Evolutionary conservation across 1,140 invertebrate species (phyloP).

Genomic region (Carcinoscorpius rotundicauda): DNA sequence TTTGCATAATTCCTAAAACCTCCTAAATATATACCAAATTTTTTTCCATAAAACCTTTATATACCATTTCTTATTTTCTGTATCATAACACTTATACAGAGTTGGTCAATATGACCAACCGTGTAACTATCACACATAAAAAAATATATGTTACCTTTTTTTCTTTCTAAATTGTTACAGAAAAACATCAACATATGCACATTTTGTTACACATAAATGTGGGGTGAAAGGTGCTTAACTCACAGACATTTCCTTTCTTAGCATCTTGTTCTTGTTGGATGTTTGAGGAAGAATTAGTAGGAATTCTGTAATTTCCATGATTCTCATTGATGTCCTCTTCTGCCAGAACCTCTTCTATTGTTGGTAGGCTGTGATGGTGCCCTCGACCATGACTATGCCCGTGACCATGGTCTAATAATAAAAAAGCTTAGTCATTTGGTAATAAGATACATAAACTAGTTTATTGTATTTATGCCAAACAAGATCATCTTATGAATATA

Average conservation of each 20-base stretch:
- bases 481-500: too few species aligned
- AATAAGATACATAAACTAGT: too few species aligned
- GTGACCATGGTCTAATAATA: slow-evolving; percentile 19
- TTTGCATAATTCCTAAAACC: too few species aligned
- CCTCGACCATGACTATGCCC: slow-evolving; percentile 24
- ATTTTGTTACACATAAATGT: neutral
- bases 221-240: neutral
- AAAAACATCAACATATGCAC: neutral
- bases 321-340: slow-evolving; percentile 22
- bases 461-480: too few species aligned
- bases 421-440: neutral
- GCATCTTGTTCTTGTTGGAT: slow-evolving; percentile 3
- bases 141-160: neutral
- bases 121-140: neutral
- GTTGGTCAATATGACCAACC: too few species aligned
- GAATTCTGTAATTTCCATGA: slow-evolving; percentile 18
- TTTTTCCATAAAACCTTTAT: too few species aligned
- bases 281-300: slow-evolving; percentile 15
- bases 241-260: neutral
- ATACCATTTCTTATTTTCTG: too few species aligned
- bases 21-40: too few species aligned
- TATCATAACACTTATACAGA: too few species aligned
- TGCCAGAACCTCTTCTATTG: slow-evolving; percentile 20
- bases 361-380: slow-evolving; percentile 20
- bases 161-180: neutral